Evolutionary conservation across 2,888 invertebrate species (phyloP).

Genomic region (Phytoseiulus persimilis): DNA sequence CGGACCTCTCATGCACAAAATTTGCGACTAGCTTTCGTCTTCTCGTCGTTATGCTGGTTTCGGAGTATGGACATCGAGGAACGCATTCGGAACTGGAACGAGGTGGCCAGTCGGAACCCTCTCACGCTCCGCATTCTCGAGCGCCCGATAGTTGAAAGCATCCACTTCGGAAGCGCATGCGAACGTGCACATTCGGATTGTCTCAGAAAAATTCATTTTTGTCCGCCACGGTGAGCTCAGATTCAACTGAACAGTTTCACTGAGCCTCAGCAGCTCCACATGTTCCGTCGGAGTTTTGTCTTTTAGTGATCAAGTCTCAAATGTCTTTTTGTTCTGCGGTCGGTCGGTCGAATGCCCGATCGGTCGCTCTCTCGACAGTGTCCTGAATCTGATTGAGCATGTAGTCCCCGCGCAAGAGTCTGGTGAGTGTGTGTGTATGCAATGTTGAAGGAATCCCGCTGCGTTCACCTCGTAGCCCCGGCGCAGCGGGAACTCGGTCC

Average conservation of each 20-base stretch:
- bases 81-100: too few relatives aligned
- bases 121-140: too few relatives aligned
- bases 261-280: background rate
- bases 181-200: too few relatives aligned
- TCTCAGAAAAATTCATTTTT: too few relatives aligned
- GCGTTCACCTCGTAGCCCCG: background rate
- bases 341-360: background rate
- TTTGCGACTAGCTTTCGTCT: too few relatives aligned
- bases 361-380: background rate
- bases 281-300: background rate
- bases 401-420: background rate
- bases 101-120: too few relatives aligned
- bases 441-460: background rate
- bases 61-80: too few relatives aligned
- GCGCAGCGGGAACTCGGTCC: background rate
- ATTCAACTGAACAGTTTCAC: background rate
- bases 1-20: too few relatives aligned
- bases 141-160: too few relatives aligned
- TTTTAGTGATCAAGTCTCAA: background rate
- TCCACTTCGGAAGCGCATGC: too few relatives aligned
- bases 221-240: background rate
- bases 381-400: background rate
- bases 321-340: background rate
- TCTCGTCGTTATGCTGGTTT: too few relatives aligned
- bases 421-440: background rate